Percentiles rank a stretch among this genome's conserved stretches.
phyloP scores from a whole-genome alignment of 2,113 vertebrate genomes.

The Takifugu bimaculatus region DNA sequence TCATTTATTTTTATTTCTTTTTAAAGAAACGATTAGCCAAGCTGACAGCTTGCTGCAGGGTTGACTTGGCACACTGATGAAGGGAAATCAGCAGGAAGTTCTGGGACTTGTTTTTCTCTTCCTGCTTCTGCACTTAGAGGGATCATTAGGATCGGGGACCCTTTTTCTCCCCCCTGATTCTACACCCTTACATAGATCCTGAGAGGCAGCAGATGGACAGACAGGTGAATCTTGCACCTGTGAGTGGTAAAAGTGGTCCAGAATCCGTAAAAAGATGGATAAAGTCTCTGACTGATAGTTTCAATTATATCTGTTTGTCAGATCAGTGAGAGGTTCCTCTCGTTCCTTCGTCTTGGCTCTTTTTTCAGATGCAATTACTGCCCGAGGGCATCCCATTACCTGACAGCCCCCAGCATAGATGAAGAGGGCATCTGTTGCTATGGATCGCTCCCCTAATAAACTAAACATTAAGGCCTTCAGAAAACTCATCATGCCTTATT shows the following conservation, averaged over 20 bases:
- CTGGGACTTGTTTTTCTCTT: conserved; percentile 32
- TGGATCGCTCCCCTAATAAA: conserved; percentile 19
- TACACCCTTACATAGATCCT: conserved; percentile 23
- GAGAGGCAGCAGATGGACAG: conserved; percentile 12
- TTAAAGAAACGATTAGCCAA: conserved; percentile 1
- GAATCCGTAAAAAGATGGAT: conserved; percentile 23
- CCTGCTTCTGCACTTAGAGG: conserved; percentile 22
- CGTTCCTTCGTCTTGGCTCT: conserved; percentile 61
- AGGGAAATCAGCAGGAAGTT: conserved; percentile 2
- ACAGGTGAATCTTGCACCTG: conserved; percentile 24
- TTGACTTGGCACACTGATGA: neutral
- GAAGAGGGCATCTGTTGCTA: conserved; percentile 29
- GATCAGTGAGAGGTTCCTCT: conserved; percentile 57
- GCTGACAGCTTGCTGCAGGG: conserved; percentile 31
- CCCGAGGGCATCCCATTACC: conserved; percentile 41
- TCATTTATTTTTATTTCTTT: too few species aligned
- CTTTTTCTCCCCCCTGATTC: conserved; percentile 42
- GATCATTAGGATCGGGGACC: conserved; percentile 38
- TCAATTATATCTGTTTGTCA: conserved; percentile 69
- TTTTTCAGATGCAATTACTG: conserved; percentile 66
- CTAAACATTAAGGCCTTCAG: conserved; percentile 13
- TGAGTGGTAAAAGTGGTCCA: conserved; percentile 15
- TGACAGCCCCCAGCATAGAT: conserved; percentile 38
- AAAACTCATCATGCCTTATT: conserved; percentile 14
- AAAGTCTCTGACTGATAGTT: conserved; percentile 67